Evolutionary conservation across 64 coral and sea anemone genomes (phyloP), one percentile per base, ranked within the genome.

Genomic region (Dendronephthya gigantea): DNA sequence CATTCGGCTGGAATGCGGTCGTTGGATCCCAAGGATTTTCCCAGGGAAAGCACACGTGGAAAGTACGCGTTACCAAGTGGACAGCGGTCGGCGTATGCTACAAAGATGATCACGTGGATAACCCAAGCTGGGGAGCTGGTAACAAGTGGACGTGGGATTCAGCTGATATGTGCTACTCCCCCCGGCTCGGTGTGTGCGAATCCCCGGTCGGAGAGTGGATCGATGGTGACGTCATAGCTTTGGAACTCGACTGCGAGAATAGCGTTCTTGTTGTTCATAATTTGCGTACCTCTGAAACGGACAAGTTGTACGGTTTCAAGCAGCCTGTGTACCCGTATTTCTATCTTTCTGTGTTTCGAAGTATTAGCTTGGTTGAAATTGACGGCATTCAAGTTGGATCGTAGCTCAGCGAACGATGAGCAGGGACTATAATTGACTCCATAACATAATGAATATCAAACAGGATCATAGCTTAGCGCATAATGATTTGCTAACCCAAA

Each of bases 141-240:
- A 35, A 79, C 72, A 79, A 79, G 72, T 79, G 72, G 72, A 79
- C 72, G 31, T 79, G 72, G 72, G 72, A 79, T 39, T 79, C 72
- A 14, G 72, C 72, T 19, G 72, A 79, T 79, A 79, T 79, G 72
- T 79, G 72, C 72, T 35, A 79, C 31, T 79, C 72, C 72, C 72
- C 72, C 8, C 72, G 72, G 16, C 72, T 36, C 29, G 72, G 72
- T 8, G 72, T 79, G 31, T 79, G 72, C 72, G 72, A 79, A 19
- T 79, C 72, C 32, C 72, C 72, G 7, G 72, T 79, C 9, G 72
- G 72, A 39, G 72, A 79, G 29, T 79, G 72, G 72, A 79, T 79
- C 28, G 72, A 79, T 34, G 72, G 72, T 19, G 72, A 79, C 32
- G 29, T 79, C 27, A 79, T 79, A 36, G 72, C 72, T 14, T 33